Conservation (phyloP, 2,113 vertebrate species). For the Probosciger aterrimus region DNA sequence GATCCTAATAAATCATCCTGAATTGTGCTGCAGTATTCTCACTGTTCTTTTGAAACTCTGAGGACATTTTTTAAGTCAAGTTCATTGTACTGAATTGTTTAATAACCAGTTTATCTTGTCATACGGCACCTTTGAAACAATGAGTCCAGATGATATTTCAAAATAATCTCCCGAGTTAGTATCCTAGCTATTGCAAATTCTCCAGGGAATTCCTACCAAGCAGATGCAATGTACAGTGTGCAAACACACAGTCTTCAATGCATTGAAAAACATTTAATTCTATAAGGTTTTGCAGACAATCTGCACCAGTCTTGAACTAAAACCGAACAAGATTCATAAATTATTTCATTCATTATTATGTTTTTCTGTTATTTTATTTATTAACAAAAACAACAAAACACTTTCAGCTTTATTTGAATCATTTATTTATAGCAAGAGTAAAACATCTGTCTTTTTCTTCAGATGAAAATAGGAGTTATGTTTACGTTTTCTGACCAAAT, state of each 20-base stretch:
- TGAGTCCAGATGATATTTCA: not conserved
- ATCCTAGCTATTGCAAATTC: not conserved
- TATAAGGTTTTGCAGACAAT: not conserved
- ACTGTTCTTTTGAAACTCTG: not conserved
- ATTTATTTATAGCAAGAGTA: not conserved
- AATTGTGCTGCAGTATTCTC: not conserved
- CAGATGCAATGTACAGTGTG: not conserved
- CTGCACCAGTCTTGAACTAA: not conserved
- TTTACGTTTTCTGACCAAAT: not conserved
- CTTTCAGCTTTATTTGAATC: fast-evolving
- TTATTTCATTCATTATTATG: not conserved
- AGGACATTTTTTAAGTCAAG: not conserved
- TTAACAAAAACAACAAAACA: not conserved
- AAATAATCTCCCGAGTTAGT: not conserved
- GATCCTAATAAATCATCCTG: slow-evolving; percentile 62
- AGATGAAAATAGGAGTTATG: not conserved
- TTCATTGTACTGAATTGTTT: not conserved
- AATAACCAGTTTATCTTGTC: not conserved
- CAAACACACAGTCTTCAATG: not conserved
- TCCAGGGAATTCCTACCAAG: not conserved
- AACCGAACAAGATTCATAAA: not conserved
- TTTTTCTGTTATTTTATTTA: not conserved
- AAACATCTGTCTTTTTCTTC: not conserved
- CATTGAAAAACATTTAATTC: not conserved
- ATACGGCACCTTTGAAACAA: not conserved